Conservation (phyloP, 2,797 vertebrate genomes). For the Hirundo rustica region DNA sequence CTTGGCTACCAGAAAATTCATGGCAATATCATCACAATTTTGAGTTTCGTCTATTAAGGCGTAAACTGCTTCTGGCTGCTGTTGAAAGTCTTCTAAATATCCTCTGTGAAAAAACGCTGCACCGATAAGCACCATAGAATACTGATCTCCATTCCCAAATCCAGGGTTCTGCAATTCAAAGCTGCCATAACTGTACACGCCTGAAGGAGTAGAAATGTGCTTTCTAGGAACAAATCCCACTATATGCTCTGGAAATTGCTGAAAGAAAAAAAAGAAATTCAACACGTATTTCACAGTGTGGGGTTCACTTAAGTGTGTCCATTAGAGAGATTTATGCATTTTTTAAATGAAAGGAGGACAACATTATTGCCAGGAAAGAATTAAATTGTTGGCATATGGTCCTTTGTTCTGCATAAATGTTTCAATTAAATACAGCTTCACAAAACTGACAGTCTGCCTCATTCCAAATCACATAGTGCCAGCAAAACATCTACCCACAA, state of each 20-base stretch:
- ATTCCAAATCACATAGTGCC: not conserved
- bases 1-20: constrained; percentile 88
- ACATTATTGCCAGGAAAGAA: not conserved
- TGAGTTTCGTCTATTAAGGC: constrained; percentile 89
- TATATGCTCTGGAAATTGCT: constrained; percentile 95
- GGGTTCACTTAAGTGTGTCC: not conserved
- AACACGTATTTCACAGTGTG: not conserved
- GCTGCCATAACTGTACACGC: constrained; percentile 90
- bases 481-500: not conserved
- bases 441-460: not conserved
- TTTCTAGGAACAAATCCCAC: constrained; percentile 94
- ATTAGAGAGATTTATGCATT: not conserved
- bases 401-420: not conserved
- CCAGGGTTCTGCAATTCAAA: constrained; percentile 89
- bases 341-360: not conserved
- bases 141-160: constrained; percentile 84
- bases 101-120: constrained; percentile 89
- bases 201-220: constrained; percentile 84
- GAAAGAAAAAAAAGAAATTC: constrained; percentile 30
- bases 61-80: constrained; percentile 81
- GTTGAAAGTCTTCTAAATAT: constrained; percentile 89
- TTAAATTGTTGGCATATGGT: not conserved
- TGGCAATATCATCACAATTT: constrained; percentile 95
- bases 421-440: not conserved
- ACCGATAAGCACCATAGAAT: constrained; percentile 93